Percentiles rank a stretch among this genome's conserved stretches.
Conservation (phyloP, 1,140 invertebrate species). For the Lordiphosa mommai region DNA sequence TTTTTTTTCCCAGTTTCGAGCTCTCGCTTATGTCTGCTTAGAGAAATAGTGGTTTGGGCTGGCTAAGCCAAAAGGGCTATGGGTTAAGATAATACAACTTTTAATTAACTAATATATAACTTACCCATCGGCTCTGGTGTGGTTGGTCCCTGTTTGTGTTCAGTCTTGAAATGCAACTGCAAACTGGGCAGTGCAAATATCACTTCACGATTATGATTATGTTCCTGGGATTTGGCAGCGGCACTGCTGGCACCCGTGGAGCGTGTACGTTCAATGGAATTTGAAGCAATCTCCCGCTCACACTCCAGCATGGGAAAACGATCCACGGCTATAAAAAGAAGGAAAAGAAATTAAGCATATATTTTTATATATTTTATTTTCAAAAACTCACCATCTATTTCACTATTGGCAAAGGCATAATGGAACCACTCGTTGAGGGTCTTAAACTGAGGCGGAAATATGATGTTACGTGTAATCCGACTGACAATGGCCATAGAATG, state of each 20-base stretch:
- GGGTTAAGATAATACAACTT: too few species aligned
- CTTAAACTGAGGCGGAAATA: conserved; percentile 97
- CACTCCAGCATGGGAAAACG: conserved; percentile 92
- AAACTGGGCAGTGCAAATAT: conserved; percentile 96
- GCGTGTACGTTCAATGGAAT: conserved; percentile 80
- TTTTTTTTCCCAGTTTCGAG: too few species aligned
- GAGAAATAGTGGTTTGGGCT: too few species aligned
- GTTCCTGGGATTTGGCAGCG: conserved; percentile 86
- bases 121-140: conserved; percentile 87
- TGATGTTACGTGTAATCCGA: conserved; percentile 92
- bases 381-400: conserved; percentile 90
- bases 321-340: conserved; percentile 87
- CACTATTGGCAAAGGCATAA: conserved; percentile 95
- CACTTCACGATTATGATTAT: conserved; percentile 94
- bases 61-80: too few species aligned
- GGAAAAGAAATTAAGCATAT: background rate
- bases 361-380: background rate
- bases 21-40: too few species aligned
- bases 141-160: conserved; percentile 89
- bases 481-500: conserved; percentile 96
- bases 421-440: conserved; percentile 97
- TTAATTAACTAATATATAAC: too few species aligned
- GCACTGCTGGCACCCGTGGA: conserved; percentile 76
- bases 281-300: conserved; percentile 81
- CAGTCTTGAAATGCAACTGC: conserved; percentile 95